These are phyloP conservation scores for Sebastes matsubarae DNA, from an alignment of 2,797 vertebrate species.

Conservation along the genomic window DNA sequence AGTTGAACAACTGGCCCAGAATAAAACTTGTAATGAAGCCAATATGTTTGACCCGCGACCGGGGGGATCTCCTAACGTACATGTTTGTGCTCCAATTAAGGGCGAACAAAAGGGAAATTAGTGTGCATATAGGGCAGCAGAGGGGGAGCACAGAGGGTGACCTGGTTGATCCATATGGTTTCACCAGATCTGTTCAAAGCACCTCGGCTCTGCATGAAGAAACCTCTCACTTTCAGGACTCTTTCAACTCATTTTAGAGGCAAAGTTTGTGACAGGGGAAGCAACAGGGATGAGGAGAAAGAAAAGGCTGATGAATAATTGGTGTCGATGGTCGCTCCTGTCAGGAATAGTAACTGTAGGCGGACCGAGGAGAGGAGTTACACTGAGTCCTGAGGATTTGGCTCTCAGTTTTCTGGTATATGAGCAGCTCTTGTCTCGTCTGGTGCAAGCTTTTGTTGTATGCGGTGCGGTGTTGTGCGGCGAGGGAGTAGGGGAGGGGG, in stretches of 20 bases:
- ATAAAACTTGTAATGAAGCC: conserved; percentile 15
- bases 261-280: conserved; percentile 18
- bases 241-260: neutral
- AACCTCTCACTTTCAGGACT: conserved; percentile 11
- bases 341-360: conserved; percentile 24
- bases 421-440: conserved; percentile 72
- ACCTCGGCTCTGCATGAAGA: neutral
- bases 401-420: conserved; percentile 58
- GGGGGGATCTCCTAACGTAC: neutral
- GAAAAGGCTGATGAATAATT: conserved; percentile 26
- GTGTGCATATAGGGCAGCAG: conserved; percentile 51
- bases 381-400: conserved; percentile 28
- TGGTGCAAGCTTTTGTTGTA: conserved; percentile 74
- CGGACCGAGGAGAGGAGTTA: conserved; percentile 16
- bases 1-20: neutral
- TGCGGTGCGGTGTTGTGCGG: conserved; percentile 1
- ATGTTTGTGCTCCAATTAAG: conserved; percentile 66
- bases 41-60: conserved; percentile 8
- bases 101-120: conserved; percentile 57
- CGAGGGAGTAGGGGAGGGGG: conserved; percentile 49
- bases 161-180: conserved; percentile 62
- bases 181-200: conserved; percentile 27
- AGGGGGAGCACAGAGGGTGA: conserved; percentile 46
- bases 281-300: neutral
- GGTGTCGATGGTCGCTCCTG: conserved; percentile 18